These are phyloP conservation scores for Pardosa pseudoannulata DNA, from an alignment of 2,888 invertebrate genomes.

Conservation along the genomic window DNA sequence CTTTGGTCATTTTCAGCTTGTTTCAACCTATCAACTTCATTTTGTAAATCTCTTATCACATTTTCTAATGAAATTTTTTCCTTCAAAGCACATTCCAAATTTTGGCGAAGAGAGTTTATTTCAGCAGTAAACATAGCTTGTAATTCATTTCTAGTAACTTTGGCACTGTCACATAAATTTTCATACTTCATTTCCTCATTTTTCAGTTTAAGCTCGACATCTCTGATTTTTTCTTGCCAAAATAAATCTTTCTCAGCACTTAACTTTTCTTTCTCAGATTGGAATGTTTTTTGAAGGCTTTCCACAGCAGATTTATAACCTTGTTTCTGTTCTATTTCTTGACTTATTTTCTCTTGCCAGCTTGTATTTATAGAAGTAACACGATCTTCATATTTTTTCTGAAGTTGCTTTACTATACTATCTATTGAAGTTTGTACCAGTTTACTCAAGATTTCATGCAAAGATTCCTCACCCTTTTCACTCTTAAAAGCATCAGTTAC, in stretches of 20 bases:
- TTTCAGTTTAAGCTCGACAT: slow-evolving; percentile 10
- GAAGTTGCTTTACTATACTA: slow-evolving; percentile 13
- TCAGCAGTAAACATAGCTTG: background rate
- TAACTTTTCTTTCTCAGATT: slow-evolving; percentile 25
- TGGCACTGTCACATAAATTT: background rate
- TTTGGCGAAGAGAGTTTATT: background rate
- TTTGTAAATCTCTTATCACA: background rate
- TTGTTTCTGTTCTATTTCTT: slow-evolving; percentile 6
- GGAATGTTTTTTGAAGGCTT: slow-evolving; percentile 30
- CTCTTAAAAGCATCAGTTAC: slow-evolving; percentile 21
- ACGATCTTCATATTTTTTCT: slow-evolving; percentile 23
- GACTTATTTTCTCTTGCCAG: slow-evolving; percentile 53
- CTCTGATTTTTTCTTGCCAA: slow-evolving; percentile 39
- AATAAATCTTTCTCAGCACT: slow-evolving; percentile 41
- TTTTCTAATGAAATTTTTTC: slow-evolving; percentile 21
- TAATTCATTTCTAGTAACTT: background rate
- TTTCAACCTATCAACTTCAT: slow-evolving; percentile 26
- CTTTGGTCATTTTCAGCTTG: background rate
- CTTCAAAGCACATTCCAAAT: background rate
- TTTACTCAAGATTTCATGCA: slow-evolving; percentile 32
- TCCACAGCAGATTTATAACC: slow-evolving; percentile 21
- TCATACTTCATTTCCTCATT: background rate
- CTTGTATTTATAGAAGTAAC: slow-evolving; percentile 37
- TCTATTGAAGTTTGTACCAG: slow-evolving; percentile 40
- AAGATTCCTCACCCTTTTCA: slow-evolving; percentile 19